A percentile compares a stretch with the other conserved stretches of the same genome.
phyloP scores from a whole-genome alignment of 2,888 invertebrate genomes.

The Xiphydria camelus region DNA sequence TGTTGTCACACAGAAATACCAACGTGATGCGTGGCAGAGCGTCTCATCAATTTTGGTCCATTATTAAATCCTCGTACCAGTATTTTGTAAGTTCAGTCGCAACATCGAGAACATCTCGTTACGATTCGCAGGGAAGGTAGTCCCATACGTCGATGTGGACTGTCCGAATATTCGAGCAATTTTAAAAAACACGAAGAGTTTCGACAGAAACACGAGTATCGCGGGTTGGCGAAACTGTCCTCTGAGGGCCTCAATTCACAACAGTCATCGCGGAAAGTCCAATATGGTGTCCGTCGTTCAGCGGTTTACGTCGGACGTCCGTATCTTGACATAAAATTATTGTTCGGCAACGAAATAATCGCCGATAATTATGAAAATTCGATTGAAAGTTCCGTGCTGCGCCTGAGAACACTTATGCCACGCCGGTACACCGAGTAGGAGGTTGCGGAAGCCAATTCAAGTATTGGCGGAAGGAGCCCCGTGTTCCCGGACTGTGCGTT shows the following conservation, averaged over 20 bases:
- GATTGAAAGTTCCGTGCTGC: conserved; percentile 37
- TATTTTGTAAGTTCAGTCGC: too few species aligned
- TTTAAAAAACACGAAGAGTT: too few species aligned
- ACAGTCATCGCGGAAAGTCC: conserved; percentile 43
- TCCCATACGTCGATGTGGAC: too few species aligned
- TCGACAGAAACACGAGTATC: too few species aligned
- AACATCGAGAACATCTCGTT: too few species aligned
- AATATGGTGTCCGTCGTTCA: conserved; percentile 48
- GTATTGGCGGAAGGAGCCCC: conserved; percentile 6
- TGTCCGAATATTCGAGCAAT: too few species aligned
- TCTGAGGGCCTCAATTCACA: too few species aligned
- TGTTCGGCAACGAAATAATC: conserved; percentile 11
- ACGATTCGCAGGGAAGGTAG: too few species aligned
- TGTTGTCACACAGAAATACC: too few species aligned
- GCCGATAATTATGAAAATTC: conserved; percentile 48
- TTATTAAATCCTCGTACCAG: too few species aligned
- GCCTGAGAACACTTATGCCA: conserved; percentile 31
- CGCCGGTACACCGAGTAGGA: conserved; percentile 14
- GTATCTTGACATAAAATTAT: conserved; percentile 36
- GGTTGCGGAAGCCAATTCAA: conserved; percentile 14
- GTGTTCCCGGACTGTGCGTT: conserved; percentile 16
- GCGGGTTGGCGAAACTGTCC: conserved; percentile 1
- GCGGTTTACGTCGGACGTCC: conserved; percentile 36
- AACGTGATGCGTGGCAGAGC: too few species aligned
- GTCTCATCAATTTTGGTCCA: too few species aligned